phyloP scores from a whole-genome alignment of 2,888 invertebrate species.

The Plebejus anna region DNA sequence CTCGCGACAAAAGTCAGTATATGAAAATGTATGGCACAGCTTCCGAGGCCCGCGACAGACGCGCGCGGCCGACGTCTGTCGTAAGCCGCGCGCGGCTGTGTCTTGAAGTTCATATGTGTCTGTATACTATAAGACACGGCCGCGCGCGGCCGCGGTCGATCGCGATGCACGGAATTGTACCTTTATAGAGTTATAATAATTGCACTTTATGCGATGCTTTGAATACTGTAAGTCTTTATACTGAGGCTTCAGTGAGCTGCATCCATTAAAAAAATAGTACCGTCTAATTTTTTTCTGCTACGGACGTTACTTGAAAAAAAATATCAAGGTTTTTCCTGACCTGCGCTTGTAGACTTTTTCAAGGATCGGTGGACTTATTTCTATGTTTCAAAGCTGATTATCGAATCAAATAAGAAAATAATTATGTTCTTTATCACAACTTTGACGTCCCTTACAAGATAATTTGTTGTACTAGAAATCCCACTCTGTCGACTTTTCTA shows the following conservation, averaged over 20 bases:
- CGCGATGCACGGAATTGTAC: no score
- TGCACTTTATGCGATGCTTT: not conserved
- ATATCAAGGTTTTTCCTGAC: not conserved
- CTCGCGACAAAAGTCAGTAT: no score
- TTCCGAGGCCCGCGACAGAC: no score
- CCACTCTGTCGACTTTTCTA: slow-evolving; percentile 82
- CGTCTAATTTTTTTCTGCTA: not conserved
- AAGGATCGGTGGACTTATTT: not conserved
- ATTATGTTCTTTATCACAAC: not conserved
- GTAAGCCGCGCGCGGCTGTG: no score
- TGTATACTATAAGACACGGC: no score
- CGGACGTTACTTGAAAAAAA: not conserved
- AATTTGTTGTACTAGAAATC: slow-evolving; percentile 72
- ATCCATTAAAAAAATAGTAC: no score
- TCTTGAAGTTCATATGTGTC: no score
- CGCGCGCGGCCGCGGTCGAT: no score
- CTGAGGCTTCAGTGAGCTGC: no score
- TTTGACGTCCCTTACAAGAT: slow-evolving; percentile 16
- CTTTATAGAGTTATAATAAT: not conserved
- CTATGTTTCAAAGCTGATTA: not conserved
- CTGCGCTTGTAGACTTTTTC: not conserved
- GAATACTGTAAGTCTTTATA: not conserved
- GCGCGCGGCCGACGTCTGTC: no score
- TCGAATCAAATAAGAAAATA: not conserved
- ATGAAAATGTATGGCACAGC: no score